Conservation (phyloP, 2,113 vertebrate genomes). For the Ibidorhyncha struthersii region DNA sequence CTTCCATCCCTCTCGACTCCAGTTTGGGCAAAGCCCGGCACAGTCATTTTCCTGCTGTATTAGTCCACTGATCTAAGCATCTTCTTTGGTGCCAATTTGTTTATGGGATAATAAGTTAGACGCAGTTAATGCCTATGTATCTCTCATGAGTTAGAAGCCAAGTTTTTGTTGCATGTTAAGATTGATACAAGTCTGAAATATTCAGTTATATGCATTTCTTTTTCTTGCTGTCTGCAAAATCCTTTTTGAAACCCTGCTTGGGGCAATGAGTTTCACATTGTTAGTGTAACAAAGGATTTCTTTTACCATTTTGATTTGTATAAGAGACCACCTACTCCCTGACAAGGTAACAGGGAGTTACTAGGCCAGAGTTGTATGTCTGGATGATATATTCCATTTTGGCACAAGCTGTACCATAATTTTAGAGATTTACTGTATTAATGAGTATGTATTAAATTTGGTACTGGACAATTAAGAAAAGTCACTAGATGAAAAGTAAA, state of each 20-base stretch:
- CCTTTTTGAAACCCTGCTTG: background rate
- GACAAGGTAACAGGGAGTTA: background rate
- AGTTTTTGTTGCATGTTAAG: background rate
- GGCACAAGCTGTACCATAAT: background rate
- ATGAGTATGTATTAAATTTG: background rate
- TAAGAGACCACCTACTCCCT: background rate
- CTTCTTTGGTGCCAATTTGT: background rate
- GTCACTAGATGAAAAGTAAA: background rate
- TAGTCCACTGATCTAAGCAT: background rate
- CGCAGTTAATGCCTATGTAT: background rate
- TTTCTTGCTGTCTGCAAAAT: background rate
- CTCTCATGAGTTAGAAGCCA: background rate
- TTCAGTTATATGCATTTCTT: background rate
- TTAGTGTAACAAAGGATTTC: background rate
- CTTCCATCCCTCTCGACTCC: background rate
- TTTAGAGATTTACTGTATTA: background rate
- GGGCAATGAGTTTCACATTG: background rate
- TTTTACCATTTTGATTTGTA: background rate
- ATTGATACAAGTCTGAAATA: background rate
- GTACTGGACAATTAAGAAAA: background rate
- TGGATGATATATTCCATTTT: background rate
- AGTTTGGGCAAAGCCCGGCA: background rate
- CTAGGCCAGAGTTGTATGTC: background rate
- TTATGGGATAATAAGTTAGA: background rate
- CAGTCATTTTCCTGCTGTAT: background rate